Conservation (phyloP, 1,140 invertebrate genomes). For the Aphaenogaster rudis region DNA sequence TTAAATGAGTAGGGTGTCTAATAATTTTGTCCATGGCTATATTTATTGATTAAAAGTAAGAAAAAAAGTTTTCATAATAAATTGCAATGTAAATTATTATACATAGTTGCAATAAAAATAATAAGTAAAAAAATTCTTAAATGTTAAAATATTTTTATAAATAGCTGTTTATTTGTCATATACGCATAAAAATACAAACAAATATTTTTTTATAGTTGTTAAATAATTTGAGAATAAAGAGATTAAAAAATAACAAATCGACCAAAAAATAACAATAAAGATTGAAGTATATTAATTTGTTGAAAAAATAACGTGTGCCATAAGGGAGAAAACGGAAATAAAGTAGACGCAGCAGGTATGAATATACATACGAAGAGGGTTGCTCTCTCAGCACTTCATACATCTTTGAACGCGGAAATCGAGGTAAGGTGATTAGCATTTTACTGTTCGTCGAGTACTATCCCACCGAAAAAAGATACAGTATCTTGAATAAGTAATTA, state of each 20-base stretch:
- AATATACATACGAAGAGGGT: slow-evolving; percentile 67
- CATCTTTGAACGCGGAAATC: slow-evolving; percentile 61
- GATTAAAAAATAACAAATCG: not conserved
- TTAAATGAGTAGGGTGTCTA: no score
- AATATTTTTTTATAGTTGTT: not conserved
- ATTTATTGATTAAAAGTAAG: not conserved
- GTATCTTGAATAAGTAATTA: not conserved
- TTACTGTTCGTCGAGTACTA: slow-evolving; percentile 35
- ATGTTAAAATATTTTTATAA: not conserved
- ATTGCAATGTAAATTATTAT: not conserved
- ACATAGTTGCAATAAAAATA: not conserved
- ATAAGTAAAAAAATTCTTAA: not conserved
- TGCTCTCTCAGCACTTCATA: slow-evolving; percentile 52
- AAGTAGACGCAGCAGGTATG: slow-evolving; percentile 37
- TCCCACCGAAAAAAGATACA: not conserved
- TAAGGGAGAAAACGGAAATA: slow-evolving; percentile 13
- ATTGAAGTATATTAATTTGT: slow-evolving; percentile 13
- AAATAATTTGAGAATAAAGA: not conserved
- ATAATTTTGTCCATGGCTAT: no score
- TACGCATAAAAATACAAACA: not conserved
- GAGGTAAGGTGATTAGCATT: slow-evolving; percentile 72
- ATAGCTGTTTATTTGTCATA: not conserved
- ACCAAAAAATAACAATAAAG: not conserved
- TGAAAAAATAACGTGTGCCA: not conserved
- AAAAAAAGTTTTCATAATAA: not conserved